Base-by-base conservation (phyloP, 2,888 invertebrate species). In the Leptothorax acervorum region DNA sequence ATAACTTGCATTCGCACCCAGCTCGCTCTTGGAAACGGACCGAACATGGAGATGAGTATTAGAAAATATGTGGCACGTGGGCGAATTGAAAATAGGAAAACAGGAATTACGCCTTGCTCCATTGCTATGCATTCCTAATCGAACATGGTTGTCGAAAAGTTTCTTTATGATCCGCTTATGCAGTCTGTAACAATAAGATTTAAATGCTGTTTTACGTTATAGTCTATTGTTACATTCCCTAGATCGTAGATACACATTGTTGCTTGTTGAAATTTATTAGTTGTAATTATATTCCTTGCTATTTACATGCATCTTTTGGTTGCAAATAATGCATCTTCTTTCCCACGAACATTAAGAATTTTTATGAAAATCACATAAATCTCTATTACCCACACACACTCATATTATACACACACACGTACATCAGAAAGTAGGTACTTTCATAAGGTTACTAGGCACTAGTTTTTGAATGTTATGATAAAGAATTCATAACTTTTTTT, bases 221-320 rank as follows among this genome's bases (percentile, higher is more conserved):
- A 31, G 70, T 78, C 78, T n/a, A 81, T 73, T 60, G 79, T 73
- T 73, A 15, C 60, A 35, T 81, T 81, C 23, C 74, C 12, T 8
- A 73, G 74, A 73, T 81, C 48, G 23, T 48, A 73, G 79, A 81
- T 81, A 81, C 48, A 55, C 5, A 73, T 81, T 71, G 57, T 53
- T 53, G 73, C 23, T 48, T 0, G 74, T 23, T 48, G 31, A 73
- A 73, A 81, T 81, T 73, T 81, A 81, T 81, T 48, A 73, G 57
- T 55, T 45, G 31, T 71, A 70, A 76, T 76, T 76, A 78, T 53
- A 42, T 31, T 42, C 42, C 71, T 55, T 3, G 53, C 35, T 23
- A 51, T 45, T 68, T 68, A 68, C 48, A 66, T 76, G 18, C 35
- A 45, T 62, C 39, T 73, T 42, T 15, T 39, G 15, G n/a, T 31